Base-by-base conservation (phyloP, 2,797 vertebrate genomes). In the Pristis pectinata region DNA sequence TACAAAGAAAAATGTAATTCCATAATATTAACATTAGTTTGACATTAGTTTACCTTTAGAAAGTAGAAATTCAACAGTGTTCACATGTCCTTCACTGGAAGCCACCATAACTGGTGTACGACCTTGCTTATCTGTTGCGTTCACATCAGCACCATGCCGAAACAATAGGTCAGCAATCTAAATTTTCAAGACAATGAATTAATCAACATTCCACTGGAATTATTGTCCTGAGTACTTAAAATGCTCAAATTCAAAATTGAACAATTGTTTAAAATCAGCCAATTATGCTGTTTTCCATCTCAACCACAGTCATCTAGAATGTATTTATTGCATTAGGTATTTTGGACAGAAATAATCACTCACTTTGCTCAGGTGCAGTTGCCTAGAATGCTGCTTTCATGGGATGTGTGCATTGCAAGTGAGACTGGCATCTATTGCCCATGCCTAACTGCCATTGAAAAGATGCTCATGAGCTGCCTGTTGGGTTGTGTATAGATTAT, bases 51-150 rank as follows among this genome's bases (percentile, higher is more conserved):
- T 97, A 99, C 99, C 99, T 98, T 99, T 98, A 19, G 98, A 98
- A 92, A 99, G 97, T 93, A 99, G 98, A 95, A 99, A 99, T 94
- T 99, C 98, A 11, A 98, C 98, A 0, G 99, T 99, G 96, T 97
- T 98, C 96, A 99, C 95, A 96, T 99, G 99, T 49, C 99, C 99
- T 97, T 99, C 99, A 41, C 98, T 99, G 59, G 99, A 97, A 3
- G 99, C 99, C 96, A 99, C 98, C 99, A 99, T 99, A 82, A 99
- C 98, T 0, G 99, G 98, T 0, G 99, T 99, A 95, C 99, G 97
- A 94, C 99, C 99, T 97, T 99, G 99, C 96, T 98, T 99, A 97
- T 99, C 99, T 6, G 98, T 98, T 94, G 98, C 95, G 95, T 99
- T 99, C 94, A 99, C 98, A 41, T 99, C 98, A 13, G 98, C 98